phyloP scores from a whole-genome alignment of 2,888 invertebrate species.

The Entomobrya multifasciata region DNA sequence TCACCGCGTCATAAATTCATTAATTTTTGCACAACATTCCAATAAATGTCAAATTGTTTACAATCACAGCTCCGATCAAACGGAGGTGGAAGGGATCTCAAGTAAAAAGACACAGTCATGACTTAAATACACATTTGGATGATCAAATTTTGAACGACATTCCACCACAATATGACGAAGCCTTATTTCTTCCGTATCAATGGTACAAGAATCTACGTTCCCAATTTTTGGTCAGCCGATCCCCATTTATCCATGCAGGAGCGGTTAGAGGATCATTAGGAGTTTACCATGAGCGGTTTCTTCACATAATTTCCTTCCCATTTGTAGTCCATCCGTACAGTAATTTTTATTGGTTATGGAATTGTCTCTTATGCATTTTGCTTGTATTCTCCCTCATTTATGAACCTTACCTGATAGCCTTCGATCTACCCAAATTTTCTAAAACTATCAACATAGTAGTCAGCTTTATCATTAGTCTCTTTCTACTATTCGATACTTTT shows the following conservation, averaged over 20 bases:
- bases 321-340: slow-evolving; percentile 69
- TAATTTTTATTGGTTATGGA: slow-evolving; percentile 66
- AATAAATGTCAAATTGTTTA: too few relatives aligned
- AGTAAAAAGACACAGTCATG: background rate
- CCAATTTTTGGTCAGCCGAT: slow-evolving; percentile 58
- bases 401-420: slow-evolving; percentile 65
- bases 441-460: background rate
- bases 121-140: background rate
- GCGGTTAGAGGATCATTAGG: slow-evolving; percentile 45
- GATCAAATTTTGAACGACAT: slow-evolving; percentile 25
- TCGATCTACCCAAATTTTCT: background rate
- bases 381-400: slow-evolving; percentile 42
- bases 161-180: slow-evolving; percentile 50
- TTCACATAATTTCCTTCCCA: slow-evolving; percentile 58
- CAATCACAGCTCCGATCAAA: too few relatives aligned
- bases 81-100: too few relatives aligned
- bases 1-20: too few relatives aligned
- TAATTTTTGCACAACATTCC: too few relatives aligned
- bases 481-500: slow-evolving; percentile 56
- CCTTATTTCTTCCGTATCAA: slow-evolving; percentile 45
- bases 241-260: slow-evolving; percentile 48
- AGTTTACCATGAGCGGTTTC: slow-evolving; percentile 56
- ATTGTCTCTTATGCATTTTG: slow-evolving; percentile 34
- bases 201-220: slow-evolving; percentile 67
- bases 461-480: background rate